Evolutionary conservation across 2,888 invertebrate species (phyloP), one percentile per base, ranked within the genome.

Genomic region (Lasioglossum lativentre): DNA sequence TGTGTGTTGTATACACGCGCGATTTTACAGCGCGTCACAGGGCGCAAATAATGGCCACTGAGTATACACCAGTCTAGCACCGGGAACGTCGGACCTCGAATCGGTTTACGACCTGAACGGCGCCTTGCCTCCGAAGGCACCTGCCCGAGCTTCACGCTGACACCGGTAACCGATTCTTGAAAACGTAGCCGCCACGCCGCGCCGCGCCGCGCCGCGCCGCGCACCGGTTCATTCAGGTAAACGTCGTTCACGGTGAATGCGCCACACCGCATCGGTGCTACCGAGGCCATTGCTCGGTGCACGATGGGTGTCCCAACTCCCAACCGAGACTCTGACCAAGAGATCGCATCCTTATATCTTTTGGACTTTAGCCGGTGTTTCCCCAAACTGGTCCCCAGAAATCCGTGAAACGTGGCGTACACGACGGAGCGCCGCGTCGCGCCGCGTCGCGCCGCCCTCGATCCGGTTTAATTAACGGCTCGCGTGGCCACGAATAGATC

Each of bases 61-160:
- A 23, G 23, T 66, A 66, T 66, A 66, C 19, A 38, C 34, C 66
- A 23, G n/a, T 34, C 38, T 38, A 42, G 27, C 70, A 82, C 38
- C 38, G 34, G 70, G 70, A 82, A 78, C 30, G 30, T 63, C 16
- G 63, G 30, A 74, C 68, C 84, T 82, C 75, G 78, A 88, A 89
- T 83, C 86, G 82, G 85, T 89, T 89, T 89, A 89, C 86, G 89
- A 87, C 78, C 80, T 78, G 83, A 56, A 77, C 89, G 89, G 89
- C 89, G 88, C 85, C 88, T 87, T 87, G 40, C 68, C 47, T 38
- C 59, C 76, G 74, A 63, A 86, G 78, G 83, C 89, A 89, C 89
- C 89, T 89, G 89, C 83, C 75, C 78, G 42, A 38, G 40, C 14
- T 56, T 56, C 52, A 23, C 19, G 42, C 59, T 56, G 27, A 38